Evolutionary conservation across 37 sponge, comb jelly and placozoan species (phyloP).

Genomic region (Haliclona indistincta): DNA sequence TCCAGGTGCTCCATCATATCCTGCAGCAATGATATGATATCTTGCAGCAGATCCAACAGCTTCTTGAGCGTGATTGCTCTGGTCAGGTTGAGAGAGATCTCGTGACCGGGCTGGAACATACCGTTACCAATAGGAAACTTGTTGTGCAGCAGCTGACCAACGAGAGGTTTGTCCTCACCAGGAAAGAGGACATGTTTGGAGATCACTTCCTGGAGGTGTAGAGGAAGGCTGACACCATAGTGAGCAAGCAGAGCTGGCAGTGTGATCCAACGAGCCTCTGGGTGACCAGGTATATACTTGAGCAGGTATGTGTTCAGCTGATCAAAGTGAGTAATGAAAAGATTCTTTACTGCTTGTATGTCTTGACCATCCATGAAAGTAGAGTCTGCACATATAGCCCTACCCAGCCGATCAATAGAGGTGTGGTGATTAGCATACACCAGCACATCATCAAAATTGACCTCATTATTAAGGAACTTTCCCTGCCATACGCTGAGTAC

Average conservation of each 20-base stretch:
- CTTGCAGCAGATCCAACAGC: constrained; percentile 5
- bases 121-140: constrained; percentile 4
- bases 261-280: constrained; percentile 48
- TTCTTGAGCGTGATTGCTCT: constrained; percentile 10
- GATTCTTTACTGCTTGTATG: constrained; percentile 10
- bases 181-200: constrained; percentile 30
- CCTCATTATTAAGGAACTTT: constrained; percentile 17
- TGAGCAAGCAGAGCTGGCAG: constrained; percentile 35
- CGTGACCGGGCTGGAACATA: constrained; percentile 27
- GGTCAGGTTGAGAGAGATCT: constrained; percentile 23
- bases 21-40: constrained; percentile 21
- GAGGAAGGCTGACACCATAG: constrained; percentile 52
- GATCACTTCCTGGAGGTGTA: constrained; percentile 12
- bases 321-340: constrained; percentile 25
- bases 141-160: neutral
- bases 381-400: constrained; percentile 27
- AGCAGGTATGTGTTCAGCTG: constrained; percentile 39
- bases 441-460: constrained; percentile 61
- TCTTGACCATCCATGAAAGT: constrained; percentile 9
- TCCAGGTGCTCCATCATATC: constrained; percentile 29
- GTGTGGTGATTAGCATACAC: constrained; percentile 29
- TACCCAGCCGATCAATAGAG: constrained; percentile 12
- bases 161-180: constrained; percentile 9
- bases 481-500: constrained; percentile 40
- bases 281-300: constrained; percentile 38